phyloP scores from a whole-genome alignment of 1,140 invertebrate genomes.

The Penaeus chinensis region DNA sequence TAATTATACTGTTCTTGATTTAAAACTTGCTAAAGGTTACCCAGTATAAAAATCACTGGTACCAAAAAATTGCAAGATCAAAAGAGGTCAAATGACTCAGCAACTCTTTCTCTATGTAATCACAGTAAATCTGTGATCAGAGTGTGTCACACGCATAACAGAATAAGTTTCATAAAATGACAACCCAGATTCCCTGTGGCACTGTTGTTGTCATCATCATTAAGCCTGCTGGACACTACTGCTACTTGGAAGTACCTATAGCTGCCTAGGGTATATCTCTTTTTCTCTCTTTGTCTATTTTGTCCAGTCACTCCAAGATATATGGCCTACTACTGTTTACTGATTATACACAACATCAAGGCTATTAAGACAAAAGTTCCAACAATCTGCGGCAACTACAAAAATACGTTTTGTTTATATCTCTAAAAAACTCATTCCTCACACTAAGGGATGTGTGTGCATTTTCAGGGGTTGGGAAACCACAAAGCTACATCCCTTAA shows the following conservation, averaged over 20 bases:
- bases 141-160: too few species aligned
- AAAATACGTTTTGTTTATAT: conserved; percentile 27
- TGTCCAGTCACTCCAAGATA: conserved; percentile 15
- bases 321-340: too few species aligned
- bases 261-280: conserved; percentile 22
- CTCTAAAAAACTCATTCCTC: not conserved
- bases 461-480: too few species aligned
- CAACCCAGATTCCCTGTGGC: not conserved
- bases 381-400: conserved; percentile 23
- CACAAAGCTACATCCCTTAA: too few species aligned
- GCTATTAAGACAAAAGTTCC: conserved; percentile 9
- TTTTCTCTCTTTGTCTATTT: not conserved
- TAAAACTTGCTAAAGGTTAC: too few species aligned
- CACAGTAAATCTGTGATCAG: too few species aligned
- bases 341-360: conserved; percentile 20
- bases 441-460: not conserved
- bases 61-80: too few species aligned
- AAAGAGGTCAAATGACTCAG: too few species aligned
- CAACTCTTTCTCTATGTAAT: too few species aligned
- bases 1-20: too few species aligned
- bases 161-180: not conserved
- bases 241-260: conserved; percentile 15
- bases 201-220: too few species aligned
- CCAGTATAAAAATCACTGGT: too few species aligned
- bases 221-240: conserved; percentile 22